phyloP scores from a whole-genome alignment of 2,113 vertebrate genomes.

The Euleptes europaea region DNA sequence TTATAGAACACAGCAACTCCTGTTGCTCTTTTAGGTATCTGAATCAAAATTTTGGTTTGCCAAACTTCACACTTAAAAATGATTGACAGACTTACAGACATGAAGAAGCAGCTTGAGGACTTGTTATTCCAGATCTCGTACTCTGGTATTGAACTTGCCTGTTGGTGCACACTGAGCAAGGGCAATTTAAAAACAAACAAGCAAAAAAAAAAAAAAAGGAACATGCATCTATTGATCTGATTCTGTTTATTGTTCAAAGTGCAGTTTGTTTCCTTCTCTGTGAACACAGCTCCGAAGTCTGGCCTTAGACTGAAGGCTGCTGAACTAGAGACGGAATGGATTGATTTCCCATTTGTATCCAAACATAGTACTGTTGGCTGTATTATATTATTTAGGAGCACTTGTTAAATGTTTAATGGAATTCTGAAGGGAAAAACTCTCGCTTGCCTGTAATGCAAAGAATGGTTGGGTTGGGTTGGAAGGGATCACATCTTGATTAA shows the following conservation, averaged over 20 bases:
- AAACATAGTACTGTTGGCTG: constrained; percentile 27
- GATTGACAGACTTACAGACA: constrained; percentile 26
- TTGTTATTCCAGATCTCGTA: constrained; percentile 44
- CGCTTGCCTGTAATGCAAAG: constrained; percentile 50
- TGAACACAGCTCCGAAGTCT: constrained; percentile 10
- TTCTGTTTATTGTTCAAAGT: constrained; percentile 58
- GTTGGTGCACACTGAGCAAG: constrained; percentile 43
- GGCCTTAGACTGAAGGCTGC: constrained; percentile 34
- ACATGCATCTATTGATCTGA: constrained; percentile 51
- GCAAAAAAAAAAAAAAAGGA: neutral
- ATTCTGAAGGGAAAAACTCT: constrained; percentile 41
- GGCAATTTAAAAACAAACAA: constrained; percentile 46
- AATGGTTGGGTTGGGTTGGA: constrained; percentile 41
- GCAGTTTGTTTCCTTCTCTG: constrained; percentile 29
- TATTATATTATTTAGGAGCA: constrained; percentile 45
- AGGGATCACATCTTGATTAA: constrained; percentile 68
- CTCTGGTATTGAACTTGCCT: constrained; percentile 23
- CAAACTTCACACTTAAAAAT: constrained; percentile 28
- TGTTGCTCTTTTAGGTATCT: neutral
- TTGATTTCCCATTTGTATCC: constrained; percentile 67
- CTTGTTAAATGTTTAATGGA: constrained; percentile 65
- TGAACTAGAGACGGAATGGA: constrained; percentile 56
- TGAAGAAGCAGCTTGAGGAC: constrained; percentile 21
- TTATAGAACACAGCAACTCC: neutral
- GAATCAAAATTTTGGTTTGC: constrained; percentile 32